Conservation (phyloP, 2,888 invertebrate genomes). For the Glyphotaelius pellucidus region DNA sequence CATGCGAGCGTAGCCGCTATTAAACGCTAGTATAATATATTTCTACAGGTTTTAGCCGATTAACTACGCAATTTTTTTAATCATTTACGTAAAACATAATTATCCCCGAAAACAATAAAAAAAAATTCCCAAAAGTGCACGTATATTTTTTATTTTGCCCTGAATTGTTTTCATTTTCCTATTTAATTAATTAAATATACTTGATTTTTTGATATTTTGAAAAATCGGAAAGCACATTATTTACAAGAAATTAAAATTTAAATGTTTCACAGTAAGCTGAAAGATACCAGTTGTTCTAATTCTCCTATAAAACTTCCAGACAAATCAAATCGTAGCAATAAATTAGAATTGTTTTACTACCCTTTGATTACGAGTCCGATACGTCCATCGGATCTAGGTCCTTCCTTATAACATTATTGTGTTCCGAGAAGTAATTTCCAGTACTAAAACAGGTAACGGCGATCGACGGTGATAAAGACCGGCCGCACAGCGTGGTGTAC, state of each 20-base stretch:
- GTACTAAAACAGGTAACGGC: conserved; percentile 81
- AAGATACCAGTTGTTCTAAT: not conserved
- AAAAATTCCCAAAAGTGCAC: no score
- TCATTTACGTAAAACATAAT: no score
- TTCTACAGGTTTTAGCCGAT: no score
- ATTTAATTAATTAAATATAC: not conserved
- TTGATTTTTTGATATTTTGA: not conserved
- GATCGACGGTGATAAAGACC: conserved; percentile 86
- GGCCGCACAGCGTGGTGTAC: conserved; percentile 86
- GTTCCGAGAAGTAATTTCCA: conserved; percentile 29
- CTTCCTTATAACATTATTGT: conserved; percentile 15
- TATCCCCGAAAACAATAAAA: no score
- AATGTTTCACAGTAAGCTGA: not conserved
- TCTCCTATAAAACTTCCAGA: not conserved
- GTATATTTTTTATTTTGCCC: no score
- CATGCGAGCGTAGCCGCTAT: no score
- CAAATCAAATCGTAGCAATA: not conserved
- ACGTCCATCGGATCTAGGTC: conserved; percentile 14
- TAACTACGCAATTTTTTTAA: no score
- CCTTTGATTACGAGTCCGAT: not conserved
- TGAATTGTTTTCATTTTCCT: no score
- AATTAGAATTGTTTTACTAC: not conserved
- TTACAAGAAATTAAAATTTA: not conserved
- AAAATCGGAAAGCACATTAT: not conserved
- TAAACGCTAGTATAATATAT: no score